Evolutionary conservation across 2,888 invertebrate species (phyloP).

Genomic region (Drosophila picticornis): DNA sequence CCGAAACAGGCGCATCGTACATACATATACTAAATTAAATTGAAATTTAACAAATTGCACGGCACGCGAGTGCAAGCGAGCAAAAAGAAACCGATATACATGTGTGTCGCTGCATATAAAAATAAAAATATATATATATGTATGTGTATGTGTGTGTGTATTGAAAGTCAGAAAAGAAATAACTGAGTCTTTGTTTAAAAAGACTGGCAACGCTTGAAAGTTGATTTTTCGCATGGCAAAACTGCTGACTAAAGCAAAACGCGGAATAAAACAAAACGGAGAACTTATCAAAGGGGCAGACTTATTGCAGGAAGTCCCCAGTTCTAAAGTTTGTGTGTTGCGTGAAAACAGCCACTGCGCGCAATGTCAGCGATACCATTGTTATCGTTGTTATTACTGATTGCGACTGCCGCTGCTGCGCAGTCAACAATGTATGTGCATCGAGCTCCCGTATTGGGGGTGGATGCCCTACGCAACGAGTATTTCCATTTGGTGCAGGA

Average conservation of each 20-base stretch:
- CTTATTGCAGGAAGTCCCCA: constrained; percentile 1
- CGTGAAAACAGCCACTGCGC: constrained; percentile 7
- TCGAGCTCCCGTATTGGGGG: constrained; percentile 68
- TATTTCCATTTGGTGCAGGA: constrained; percentile 87
- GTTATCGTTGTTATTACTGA: constrained; percentile 15
- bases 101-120: background rate
- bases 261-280: constrained; percentile 5
- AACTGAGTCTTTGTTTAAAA: constrained; percentile 37
- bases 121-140: too few species aligned
- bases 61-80: constrained; percentile 14
- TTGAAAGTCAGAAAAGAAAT: constrained; percentile 6
- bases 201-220: constrained; percentile 54
- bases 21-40: constrained; percentile 21
- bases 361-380: constrained; percentile 21
- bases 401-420: constrained; percentile 25
- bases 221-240: constrained; percentile 7
- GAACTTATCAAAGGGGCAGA: background rate
- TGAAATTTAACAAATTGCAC: constrained; percentile 20
- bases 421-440: constrained; percentile 30
- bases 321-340: background rate
- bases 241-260: constrained; percentile 4
- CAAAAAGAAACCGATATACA: background rate
- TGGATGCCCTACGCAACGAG: constrained; percentile 88
- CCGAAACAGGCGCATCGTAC: constrained; percentile 10
- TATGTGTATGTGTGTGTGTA: background rate